Evolutionary conservation across 1,140 invertebrate species (phyloP), one percentile per base, ranked within the genome.

Genomic region (Radopholus similis): DNA sequence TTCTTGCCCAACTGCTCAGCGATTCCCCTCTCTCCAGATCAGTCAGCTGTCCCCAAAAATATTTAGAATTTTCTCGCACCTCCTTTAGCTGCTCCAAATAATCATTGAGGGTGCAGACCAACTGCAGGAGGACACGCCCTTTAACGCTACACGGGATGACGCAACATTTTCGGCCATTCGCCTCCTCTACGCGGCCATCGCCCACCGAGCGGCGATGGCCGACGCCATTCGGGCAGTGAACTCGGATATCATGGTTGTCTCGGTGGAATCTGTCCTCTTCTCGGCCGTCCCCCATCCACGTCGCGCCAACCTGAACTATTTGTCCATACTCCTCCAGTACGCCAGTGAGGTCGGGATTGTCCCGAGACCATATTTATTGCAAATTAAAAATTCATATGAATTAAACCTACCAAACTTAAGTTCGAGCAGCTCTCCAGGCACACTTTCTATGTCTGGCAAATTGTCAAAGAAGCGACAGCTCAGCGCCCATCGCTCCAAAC

Each of bases 201-300:
- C 69, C 18, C 57, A 66, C 54, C 37, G 57, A 1, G 38, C 68
- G 9, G 35, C 69, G 21, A 28, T 71, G 34, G 13, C 55, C 28
- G 70, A 72, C 38, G 69, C 70, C 34, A 73, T 71, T 72, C 62
- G 69, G n/a, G 35, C 42, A 28, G 59, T 42, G 2, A 55, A 72
- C 38, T 71, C 73, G 13, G 38, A 60, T 38, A 21, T 71, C 38
- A 18, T 71, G 37, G 35, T 71, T 40, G 70, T 58, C 28, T 64
- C 69, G 11, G 4, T 71, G 65, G 69, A 71, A 30, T 59, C 69
- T 0, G 18, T 71, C 18, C 35, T 71, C 15, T 65, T 71, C 59
- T 70, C 64, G 15, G 64, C 68, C 28, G 35, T 68, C 30, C 68
- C 66, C 11, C 37, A 64, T 51, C 38, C 59, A 6, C 37, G 42